Evolutionary conservation across 2,113 vertebrate genomes (phyloP).

Genomic region (Gorsachius goisagi): DNA sequence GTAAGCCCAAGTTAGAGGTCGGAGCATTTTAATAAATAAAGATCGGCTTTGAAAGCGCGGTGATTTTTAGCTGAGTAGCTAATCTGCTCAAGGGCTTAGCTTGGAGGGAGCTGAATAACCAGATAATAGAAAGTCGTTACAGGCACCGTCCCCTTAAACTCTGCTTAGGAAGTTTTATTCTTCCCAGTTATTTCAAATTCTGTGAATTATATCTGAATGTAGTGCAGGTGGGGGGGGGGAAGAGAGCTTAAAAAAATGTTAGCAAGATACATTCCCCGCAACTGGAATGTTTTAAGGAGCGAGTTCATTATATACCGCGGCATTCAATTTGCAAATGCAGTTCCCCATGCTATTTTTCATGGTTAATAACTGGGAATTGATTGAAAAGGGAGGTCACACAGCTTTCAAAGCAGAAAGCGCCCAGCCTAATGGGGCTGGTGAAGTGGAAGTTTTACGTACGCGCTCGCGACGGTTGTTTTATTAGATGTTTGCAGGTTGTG

Average conservation of each 20-base stretch:
- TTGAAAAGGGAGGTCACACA: slow-evolving; percentile 28
- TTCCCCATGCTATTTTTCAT: neutral
- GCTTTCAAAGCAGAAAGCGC: neutral
- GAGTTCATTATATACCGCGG: neutral
- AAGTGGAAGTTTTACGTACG: neutral
- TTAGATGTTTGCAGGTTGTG: neutral
- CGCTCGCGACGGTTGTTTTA: neutral
- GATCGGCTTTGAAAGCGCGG: neutral
- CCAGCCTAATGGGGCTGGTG: neutral
- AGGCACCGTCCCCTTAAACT: neutral
- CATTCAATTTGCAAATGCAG: slow-evolving; percentile 34
- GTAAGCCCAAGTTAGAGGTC: neutral
- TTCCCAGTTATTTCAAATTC: neutral
- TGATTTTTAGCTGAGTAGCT: slow-evolving; percentile 28
- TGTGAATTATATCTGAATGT: neutral
- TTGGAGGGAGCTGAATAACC: neutral
- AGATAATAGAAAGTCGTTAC: neutral
- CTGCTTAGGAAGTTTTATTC: neutral
- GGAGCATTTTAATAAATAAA: neutral
- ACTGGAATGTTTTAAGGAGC: neutral
- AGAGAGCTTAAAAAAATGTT: neutral
- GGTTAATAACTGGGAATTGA: slow-evolving; percentile 46
- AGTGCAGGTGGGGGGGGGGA: accelerated
- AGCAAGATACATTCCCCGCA: neutral
- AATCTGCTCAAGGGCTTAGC: slow-evolving; percentile 19